A percentile compares a stretch with the other conserved stretches of the same genome.
Conservation (phyloP, 1,140 invertebrate species). For the Chrysopa pallens region DNA sequence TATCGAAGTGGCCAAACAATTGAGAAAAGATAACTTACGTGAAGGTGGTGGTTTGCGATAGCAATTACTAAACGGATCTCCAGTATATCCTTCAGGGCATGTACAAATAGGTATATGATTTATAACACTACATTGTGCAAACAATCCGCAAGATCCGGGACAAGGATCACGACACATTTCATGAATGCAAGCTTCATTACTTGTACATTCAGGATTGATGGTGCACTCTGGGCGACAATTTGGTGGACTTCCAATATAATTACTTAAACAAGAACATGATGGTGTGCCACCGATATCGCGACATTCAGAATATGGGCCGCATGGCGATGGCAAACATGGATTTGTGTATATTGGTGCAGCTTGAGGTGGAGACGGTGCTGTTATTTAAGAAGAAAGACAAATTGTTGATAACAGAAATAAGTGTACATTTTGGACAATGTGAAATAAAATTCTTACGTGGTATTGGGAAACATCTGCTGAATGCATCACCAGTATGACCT, state of each 20-base stretch:
- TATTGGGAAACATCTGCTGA: constrained; percentile 40
- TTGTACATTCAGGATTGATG: constrained; percentile 43
- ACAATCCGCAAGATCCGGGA: constrained; percentile 41
- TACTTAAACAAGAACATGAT: constrained; percentile 43
- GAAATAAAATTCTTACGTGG: constrained; percentile 27
- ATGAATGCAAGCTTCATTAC: constrained; percentile 47
- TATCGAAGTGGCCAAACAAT: too few species aligned
- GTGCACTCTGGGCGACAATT: constrained; percentile 49
- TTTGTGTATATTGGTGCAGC: constrained; percentile 19
- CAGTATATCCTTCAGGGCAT: constrained; percentile 41
- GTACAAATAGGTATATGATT: constrained; percentile 47
- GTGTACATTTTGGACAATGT: constrained; percentile 12
- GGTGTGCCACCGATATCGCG: constrained; percentile 33
- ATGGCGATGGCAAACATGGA: constrained; percentile 49
- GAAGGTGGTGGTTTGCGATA: constrained; percentile 24
- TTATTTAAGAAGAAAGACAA: constrained; percentile 14
- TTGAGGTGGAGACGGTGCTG: constrained; percentile 14
- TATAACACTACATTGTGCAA: constrained; percentile 39
- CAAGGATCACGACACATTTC: constrained; percentile 51
- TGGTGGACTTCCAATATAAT: constrained; percentile 43
- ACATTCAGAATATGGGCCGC: constrained; percentile 45
- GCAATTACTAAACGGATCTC: constrained; percentile 44
- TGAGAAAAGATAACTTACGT: not conserved
- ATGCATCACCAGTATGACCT: constrained; percentile 61
- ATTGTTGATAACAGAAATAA: constrained; percentile 19